Evolutionary conservation across 2,888 invertebrate genomes (phyloP).

Genomic region (Sipha maydis): DNA sequence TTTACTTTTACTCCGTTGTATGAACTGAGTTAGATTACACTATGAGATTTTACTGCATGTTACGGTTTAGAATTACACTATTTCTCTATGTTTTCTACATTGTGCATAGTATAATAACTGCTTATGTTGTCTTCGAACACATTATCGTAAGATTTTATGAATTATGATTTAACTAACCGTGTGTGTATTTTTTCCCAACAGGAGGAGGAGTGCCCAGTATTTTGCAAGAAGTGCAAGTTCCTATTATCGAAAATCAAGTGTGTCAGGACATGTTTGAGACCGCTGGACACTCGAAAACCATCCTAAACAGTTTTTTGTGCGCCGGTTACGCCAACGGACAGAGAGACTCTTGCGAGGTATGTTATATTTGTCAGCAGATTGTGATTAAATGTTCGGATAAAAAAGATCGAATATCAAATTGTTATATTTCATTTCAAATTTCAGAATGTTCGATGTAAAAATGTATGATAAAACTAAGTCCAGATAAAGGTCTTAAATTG

Average conservation of each 20-base stretch:
- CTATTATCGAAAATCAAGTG: constrained; percentile 88
- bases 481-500: too few relatives aligned
- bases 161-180: not conserved
- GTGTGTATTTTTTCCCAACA: constrained; percentile 65
- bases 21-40: too few relatives aligned
- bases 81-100: too few relatives aligned
- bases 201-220: constrained; percentile 88
- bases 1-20: too few relatives aligned
- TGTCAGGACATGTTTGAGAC: constrained; percentile 95
- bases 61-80: too few relatives aligned
- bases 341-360: constrained; percentile 91
- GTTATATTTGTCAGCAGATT: not conserved
- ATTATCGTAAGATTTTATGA: not conserved
- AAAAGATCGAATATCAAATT: not conserved
- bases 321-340: constrained; percentile 93
- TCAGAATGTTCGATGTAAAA: not conserved
- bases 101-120: too few relatives aligned
- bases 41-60: too few relatives aligned
- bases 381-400: not conserved
- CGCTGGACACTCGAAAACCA: constrained; percentile 87
- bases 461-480: too few relatives aligned
- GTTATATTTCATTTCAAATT: not conserved
- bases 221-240: constrained; percentile 89
- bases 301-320: constrained; percentile 87
- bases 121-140: too few relatives aligned